These are phyloP conservation scores for Cephus runcator DNA, from an alignment of 2,888 invertebrate genomes.

Conservation along the genomic window DNA sequence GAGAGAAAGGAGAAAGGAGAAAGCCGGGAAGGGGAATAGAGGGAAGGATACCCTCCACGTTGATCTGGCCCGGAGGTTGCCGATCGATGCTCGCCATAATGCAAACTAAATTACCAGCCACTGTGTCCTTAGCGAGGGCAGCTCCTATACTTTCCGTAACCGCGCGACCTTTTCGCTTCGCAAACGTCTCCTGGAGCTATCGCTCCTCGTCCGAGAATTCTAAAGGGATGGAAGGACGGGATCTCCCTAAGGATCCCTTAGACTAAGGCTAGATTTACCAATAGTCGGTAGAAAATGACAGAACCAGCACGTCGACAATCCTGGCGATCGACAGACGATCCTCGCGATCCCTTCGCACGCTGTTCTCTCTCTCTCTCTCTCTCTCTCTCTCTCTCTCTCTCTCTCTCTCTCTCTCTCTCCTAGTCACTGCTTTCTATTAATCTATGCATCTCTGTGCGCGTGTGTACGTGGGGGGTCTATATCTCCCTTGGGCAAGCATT, in stretches of 20 bases:
- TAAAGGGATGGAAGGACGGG: not conserved
- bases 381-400: too few relatives aligned
- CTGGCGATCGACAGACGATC: not conserved
- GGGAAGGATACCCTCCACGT: conserved; percentile 30
- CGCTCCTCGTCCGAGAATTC: not conserved
- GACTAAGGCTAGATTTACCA: not conserved
- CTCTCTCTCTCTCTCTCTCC: too few relatives aligned
- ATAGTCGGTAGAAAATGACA: not conserved
- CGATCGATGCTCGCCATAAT: conserved; percentile 45
- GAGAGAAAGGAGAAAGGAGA: not conserved
- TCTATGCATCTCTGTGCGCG: not conserved
- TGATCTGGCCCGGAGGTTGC: conserved; percentile 32
- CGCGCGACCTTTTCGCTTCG: conserved; percentile 2
- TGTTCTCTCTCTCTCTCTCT: too few relatives aligned
- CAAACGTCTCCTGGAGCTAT: not conserved
- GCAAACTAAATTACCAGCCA: conserved; percentile 43
- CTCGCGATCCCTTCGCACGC: not conserved
- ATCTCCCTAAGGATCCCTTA: too few relatives aligned
- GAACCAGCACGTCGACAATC: not conserved
- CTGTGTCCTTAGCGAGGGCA: conserved; percentile 20
- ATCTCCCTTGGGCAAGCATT: not conserved
- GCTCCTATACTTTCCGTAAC: conserved; percentile 33
- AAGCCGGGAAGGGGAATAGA: too few relatives aligned
- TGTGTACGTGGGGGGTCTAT: not conserved
- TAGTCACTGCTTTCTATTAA: not conserved